Base-by-base conservation (phyloP, 2,113 vertebrate species). In the Ascaphus truei region DNA sequence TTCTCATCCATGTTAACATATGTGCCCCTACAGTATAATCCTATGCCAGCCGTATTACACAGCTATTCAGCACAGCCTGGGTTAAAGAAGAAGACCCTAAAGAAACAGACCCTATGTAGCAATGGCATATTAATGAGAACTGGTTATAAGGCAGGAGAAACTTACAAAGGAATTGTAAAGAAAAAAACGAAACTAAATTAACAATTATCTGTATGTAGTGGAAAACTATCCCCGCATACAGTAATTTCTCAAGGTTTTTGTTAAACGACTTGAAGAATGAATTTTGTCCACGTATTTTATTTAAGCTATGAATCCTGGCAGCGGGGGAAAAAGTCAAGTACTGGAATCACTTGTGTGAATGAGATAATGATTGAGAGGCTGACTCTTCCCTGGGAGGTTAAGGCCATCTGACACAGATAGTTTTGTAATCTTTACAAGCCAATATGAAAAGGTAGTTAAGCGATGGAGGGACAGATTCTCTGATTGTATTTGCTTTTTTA, bases 371-470 rank as follows among this genome's bases (percentile, higher is more conserved):
- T 72, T 72, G 68, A 68, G 52, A 52, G 27, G 37, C 29, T 68
- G 63, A 50, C 72, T 67, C 65, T 48, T 22, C 62, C 30, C 68
- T 63, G 56, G 50, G 72, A 74, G 66, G 27, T 52, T 41, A 71
- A 72, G 72, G 56, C 75, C 26, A 56, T 25, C 47, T 53, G 15
- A 55, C 23, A 68, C 39, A 61, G 20, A 67, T 10, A 22, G 31
- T 66, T 75, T 63, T 68, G 76, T 78, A 77, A 76, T 31, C 53
- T 59, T 62, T 67, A 72, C 62, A 61, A 68, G 22, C 25, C 18
- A 62, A 71, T 74, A 15, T 37, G 52, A 74, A 68, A 56, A 72
- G 26, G 31, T 48, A 52, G 23, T 60, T 65, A 37, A 71, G 5
- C 18, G 33, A 30, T 22, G 59, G 26, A 68, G n/a, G 64, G 58